A percentile compares a stretch with the other conserved stretches of the same genome.
These are phyloP conservation scores for Irena cyanogastra DNA, from an alignment of 2,113 vertebrate species.

Conservation along the genomic window DNA sequence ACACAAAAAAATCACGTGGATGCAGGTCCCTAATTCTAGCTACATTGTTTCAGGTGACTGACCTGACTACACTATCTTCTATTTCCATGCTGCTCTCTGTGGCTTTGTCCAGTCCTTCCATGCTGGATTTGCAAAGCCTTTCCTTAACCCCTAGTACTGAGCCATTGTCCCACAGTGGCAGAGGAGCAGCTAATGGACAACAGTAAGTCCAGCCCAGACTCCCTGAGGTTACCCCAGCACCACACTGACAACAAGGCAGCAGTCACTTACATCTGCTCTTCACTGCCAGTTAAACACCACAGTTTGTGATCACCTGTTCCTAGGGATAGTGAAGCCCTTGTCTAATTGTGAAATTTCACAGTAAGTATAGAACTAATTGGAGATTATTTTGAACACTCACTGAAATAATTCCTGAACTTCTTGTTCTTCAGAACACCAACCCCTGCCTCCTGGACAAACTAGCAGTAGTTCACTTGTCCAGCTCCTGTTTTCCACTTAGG, in stretches of 20 bases:
- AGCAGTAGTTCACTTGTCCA: neutral
- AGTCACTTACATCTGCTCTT: neutral
- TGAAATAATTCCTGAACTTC: neutral
- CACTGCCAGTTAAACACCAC: neutral
- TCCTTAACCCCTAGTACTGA: neutral
- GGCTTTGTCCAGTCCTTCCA: neutral
- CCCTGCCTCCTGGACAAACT: neutral
- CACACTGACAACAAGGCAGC: neutral
- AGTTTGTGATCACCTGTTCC: neutral
- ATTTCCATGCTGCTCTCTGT: neutral
- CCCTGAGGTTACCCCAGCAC: neutral
- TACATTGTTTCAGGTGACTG: neutral
- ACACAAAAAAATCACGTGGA: neutral
- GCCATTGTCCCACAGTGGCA: fast-evolving
- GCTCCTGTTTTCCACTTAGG: neutral
- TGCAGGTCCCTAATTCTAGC: neutral
- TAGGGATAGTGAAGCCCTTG: neutral
- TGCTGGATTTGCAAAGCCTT: neutral
- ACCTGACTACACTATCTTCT: neutral
- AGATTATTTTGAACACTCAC: neutral
- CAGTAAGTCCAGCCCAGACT: too few species aligned
- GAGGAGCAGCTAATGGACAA: neutral
- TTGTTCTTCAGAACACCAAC: neutral
- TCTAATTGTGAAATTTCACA: neutral
- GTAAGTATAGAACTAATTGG: neutral